Evolutionary conservation across 1,140 invertebrate species (phyloP).

Genomic region (Listronotus bonariensis): DNA sequence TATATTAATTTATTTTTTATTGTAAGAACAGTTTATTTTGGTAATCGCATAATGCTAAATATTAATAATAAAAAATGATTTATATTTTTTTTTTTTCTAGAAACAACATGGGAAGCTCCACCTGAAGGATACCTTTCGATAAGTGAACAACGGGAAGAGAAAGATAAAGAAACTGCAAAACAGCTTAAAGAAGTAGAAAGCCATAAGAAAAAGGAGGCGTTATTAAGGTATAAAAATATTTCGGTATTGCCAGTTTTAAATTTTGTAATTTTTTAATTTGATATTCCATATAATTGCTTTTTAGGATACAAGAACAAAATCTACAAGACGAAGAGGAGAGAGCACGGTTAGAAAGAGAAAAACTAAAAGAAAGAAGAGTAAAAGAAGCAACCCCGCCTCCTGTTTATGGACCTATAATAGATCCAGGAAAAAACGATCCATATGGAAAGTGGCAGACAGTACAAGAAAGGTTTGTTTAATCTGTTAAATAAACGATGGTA

Average conservation of each 20-base stretch:
- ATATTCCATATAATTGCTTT: not conserved
- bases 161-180: slow-evolving; percentile 53
- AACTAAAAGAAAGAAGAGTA: slow-evolving; percentile 49
- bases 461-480: slow-evolving; percentile 45
- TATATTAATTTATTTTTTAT: too few relatives aligned
- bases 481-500: not conserved
- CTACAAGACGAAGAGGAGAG: slow-evolving; percentile 57
- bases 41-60: too few relatives aligned
- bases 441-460: slow-evolving; percentile 70
- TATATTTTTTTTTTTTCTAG: slow-evolving; percentile 53
- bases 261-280: slow-evolving; percentile 1
- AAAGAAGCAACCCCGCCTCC: slow-evolving; percentile 46
- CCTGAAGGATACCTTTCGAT: slow-evolving; percentile 67
- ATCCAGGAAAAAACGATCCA: slow-evolving; percentile 62
- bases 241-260: too few relatives aligned
- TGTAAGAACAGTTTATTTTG: too few relatives aligned
- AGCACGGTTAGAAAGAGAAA: slow-evolving; percentile 47
- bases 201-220: slow-evolving; percentile 56
- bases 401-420: slow-evolving; percentile 54
- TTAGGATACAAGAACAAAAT: slow-evolving; percentile 51
- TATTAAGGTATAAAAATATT: slow-evolving; percentile 33
- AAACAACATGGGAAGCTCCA: slow-evolving; percentile 69
- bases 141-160: slow-evolving; percentile 63
- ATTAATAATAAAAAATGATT: too few relatives aligned
- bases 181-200: slow-evolving; percentile 62